These are phyloP conservation scores for Pelagia noctiluca DNA, from an alignment of 30 jellyfish, hydroid and myxozoan genomes.

Conservation along the genomic window DNA sequence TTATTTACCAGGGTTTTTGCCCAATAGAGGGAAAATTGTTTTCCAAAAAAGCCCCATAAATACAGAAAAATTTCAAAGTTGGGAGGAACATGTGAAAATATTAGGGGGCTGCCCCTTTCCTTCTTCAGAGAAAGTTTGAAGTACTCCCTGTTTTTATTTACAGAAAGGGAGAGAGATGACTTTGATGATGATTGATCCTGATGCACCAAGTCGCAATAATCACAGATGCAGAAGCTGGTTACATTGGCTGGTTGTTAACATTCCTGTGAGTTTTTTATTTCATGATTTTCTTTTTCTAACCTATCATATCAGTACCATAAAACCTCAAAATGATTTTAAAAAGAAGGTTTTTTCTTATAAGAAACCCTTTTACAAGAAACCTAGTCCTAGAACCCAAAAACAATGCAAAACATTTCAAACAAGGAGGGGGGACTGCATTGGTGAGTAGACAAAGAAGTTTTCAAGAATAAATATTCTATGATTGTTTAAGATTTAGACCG, in stretches of 20 bases:
- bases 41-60: not conserved
- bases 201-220: conserved; percentile 81
- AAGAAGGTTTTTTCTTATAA: no score
- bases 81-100: no score
- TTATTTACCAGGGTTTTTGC: not conserved
- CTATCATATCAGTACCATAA: no score
- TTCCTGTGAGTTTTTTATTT: conserved; percentile 35
- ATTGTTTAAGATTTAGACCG: not conserved
- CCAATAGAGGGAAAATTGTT: not conserved
- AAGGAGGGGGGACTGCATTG: no score
- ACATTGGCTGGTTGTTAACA: conserved; percentile 89
- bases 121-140: not conserved
- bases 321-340: no score
- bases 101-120: not conserved
- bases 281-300: no score
- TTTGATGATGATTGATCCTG: conserved; percentile 84
- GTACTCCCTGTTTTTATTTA: not conserved
- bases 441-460: not conserved
- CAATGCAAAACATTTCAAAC: no score
- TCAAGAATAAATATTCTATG: not conserved
- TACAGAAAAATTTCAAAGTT: no score
- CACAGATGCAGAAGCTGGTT: conserved; percentile 83
- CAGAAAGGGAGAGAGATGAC: conserved; percentile 82
- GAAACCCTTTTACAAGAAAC: no score
- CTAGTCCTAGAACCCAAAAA: no score